Percentiles rank a stretch among this genome's conserved stretches.
Conservation (phyloP, 2,888 invertebrate species). For the Drymonia ruficornis region DNA sequence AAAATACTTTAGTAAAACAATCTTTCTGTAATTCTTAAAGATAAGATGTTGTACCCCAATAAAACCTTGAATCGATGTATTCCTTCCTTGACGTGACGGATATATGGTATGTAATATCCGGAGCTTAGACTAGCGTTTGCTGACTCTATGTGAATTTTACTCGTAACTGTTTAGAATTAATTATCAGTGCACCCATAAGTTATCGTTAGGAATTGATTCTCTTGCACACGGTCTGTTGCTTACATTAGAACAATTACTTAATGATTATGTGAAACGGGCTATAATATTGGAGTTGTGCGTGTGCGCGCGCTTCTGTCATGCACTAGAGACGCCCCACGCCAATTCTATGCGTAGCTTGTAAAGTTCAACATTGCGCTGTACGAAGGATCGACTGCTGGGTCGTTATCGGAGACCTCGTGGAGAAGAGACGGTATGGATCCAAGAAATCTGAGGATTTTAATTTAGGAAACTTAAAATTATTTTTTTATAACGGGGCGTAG, state of each 20-base stretch:
- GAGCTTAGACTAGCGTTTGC: constrained; percentile 53
- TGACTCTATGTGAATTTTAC: constrained; percentile 59
- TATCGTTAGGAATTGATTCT: constrained; percentile 65
- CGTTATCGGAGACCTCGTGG: constrained; percentile 50
- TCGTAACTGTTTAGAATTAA: constrained; percentile 60
- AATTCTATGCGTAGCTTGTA: constrained; percentile 24
- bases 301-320: constrained; percentile 12
- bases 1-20: constrained; percentile 74
- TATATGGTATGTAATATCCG: constrained; percentile 49
- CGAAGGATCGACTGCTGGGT: constrained; percentile 34
- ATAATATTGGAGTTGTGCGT: constrained; percentile 26
- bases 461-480: constrained; percentile 69
- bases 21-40: constrained; percentile 53
- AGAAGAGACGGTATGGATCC: constrained; percentile 54
- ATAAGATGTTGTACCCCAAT: constrained; percentile 49
- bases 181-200: constrained; percentile 63
- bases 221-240: constrained; percentile 55
- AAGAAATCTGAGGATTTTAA: constrained; percentile 61
- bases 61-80: constrained; percentile 50
- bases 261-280: constrained; percentile 45
- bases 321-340: constrained; percentile 14
- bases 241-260: constrained; percentile 26
- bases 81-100: constrained; percentile 43
- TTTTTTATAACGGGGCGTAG: constrained; percentile 71
- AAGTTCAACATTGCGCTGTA: constrained; percentile 31